Base-by-base conservation (phyloP, 2,797 vertebrate genomes). In the Odontamblyopus lacepedii region DNA sequence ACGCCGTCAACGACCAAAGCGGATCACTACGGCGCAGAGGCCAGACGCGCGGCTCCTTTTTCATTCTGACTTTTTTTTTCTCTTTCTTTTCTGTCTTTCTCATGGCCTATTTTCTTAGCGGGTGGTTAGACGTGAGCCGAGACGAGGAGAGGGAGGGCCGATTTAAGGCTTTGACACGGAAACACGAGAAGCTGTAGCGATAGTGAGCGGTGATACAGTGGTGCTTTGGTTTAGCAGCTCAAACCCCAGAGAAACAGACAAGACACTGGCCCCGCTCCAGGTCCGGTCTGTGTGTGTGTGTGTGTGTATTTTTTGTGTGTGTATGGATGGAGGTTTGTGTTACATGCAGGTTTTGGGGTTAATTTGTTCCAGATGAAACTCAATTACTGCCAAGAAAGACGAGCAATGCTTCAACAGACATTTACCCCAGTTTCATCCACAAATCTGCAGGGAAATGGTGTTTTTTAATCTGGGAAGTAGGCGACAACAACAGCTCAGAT, bases 291-390 rank as follows among this genome's bases (percentile, higher is more conserved):
- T 56, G 38, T 74, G 72, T 38, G 35, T 38, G 35, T 38, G 35
- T 38, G 6, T 38, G 35, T 38, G 35, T 38, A 6, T 38, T 38
- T 6, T 30, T 2, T 30, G 30, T 30, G 30, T 30, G 30, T 30
- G 30, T 5, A 64, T 9, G n/a, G 77, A 27, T 70, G 51, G 70
- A 26, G 55, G 72, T 51, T 86, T 68, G 79, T 80, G 80, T 83
- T 88, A 85, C 80, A 76, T 59, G 81, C 76, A 88, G 83, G 81
- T 87, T 88, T 89, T 30, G 64, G 78, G 84, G 79, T 88, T 85
- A 88, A 91, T 82, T 81, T 71, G 73, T 82, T 88, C 85, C 91
- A 90, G 85, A 92, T 91, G 89, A 72, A 69, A 70, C 48, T 50
- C 63, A 26, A 19, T 75, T 72, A 70, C 70, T 78, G 84, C 82